phyloP scores from a whole-genome alignment of 2,113 vertebrate species.

The Grantiella picta region DNA sequence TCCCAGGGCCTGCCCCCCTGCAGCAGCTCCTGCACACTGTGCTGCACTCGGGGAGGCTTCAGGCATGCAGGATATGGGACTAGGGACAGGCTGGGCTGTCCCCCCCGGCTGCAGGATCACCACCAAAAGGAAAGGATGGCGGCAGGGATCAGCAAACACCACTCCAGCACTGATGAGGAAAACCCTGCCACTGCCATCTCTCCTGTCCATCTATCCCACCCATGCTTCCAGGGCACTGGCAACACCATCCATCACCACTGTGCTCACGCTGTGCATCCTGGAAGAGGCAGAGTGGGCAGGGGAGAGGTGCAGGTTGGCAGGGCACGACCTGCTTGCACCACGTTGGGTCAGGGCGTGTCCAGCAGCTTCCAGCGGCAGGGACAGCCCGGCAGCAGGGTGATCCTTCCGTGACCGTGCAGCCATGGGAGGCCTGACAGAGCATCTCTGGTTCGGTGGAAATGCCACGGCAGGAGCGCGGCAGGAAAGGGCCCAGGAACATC shows the following conservation, averaged over 20 bases:
- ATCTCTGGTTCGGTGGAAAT: fast-evolving
- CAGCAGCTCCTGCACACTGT: fast-evolving
- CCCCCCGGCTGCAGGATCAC: not conserved
- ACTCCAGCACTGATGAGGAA: not conserved
- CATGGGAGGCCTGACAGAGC: not conserved
- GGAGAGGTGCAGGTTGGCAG: not conserved
- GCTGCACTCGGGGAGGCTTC: fast-evolving
- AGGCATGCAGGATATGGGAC: fast-evolving
- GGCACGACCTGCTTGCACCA: fast-evolving
- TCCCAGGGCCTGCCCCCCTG: not conserved
- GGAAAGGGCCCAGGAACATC: not conserved
- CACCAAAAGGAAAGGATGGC: fast-evolving
- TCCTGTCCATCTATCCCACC: fast-evolving
- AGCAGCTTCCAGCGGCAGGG: not conserved
- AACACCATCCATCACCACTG: fast-evolving
- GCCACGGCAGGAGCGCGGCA: fast-evolving
- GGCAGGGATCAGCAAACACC: fast-evolving
- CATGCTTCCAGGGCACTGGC: fast-evolving
- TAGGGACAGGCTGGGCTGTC: not conserved
- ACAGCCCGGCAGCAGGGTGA: not conserved
- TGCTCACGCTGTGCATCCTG: fast-evolving
- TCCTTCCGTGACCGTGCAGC: not conserved
- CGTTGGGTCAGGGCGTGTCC: fast-evolving
- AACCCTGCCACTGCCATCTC: not conserved
- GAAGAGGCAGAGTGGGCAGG: not conserved